Base-by-base conservation (phyloP, 2,113 vertebrate species). In the Rhegmatorhina hoffmannsi region DNA sequence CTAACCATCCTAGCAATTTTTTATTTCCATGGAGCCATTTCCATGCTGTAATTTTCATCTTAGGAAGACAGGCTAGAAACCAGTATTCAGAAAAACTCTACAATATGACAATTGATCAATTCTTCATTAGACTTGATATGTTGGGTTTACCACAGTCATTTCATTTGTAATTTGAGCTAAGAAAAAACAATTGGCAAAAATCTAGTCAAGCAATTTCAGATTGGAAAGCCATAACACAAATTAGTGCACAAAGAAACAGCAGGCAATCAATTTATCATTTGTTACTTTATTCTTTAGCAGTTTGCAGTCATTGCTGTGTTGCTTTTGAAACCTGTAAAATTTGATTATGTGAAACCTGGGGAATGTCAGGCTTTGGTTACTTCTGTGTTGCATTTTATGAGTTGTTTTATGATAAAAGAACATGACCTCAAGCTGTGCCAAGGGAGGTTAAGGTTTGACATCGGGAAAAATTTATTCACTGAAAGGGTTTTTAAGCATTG, bases 161-260 rank as follows among this genome's bases (percentile, higher is more conserved):
- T 97, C 52, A 38, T 95, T 95, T 94, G 93, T 91, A 87, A 92
- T 96, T 90, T 92, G 79, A 94, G 63, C 90, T 96, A 76, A 90
- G 60, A 83, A 66, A 87, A 90, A 76, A 49, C 59, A 90, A 92
- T 94, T 17, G 29, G 44, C 76, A 93, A 93, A 94, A 95, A 59
- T 92, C 60, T 89, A 84, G 83, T 86, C 55, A 77, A 86, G 67
- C 53, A 75, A 84, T 90, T 96, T 92, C 88, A 87, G 94, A 92
- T 63, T 88, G 87, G 92, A 96, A 96, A 96, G 69, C 89, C 79
- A 87, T 90, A 95, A 77, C n/a, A 79, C 84, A 75, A 94, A 82
- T 97, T 90, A 97, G 77, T 86, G 34, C 59, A 91, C 91, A 95
- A 97, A 96, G 55, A 84, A 97, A 74, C 72, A 80, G 68, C 80